A percentile compares a stretch with the other conserved stretches of the same genome.
phyloP scores from a whole-genome alignment of 1,140 invertebrate species.

The Bicyclus anynana region DNA sequence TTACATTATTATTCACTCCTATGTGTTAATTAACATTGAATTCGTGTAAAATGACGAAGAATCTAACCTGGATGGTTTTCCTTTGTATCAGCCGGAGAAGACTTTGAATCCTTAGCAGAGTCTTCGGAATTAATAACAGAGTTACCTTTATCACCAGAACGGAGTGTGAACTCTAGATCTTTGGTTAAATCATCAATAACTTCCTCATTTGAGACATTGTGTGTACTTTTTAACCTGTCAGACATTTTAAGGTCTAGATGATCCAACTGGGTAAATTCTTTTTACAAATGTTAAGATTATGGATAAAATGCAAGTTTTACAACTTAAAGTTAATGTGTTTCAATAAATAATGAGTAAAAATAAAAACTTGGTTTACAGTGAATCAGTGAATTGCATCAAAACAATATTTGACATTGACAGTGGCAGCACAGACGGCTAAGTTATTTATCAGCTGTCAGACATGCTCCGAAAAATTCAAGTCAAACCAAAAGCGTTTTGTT shows the following conservation, averaged over 20 bases:
- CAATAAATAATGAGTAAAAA: background rate
- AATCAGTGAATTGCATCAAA: too few relatives aligned
- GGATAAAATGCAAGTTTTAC: background rate
- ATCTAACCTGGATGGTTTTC: conserved; percentile 28
- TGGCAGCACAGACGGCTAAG: too few relatives aligned
- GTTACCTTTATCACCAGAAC: conserved; percentile 30
- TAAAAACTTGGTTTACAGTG: too few relatives aligned
- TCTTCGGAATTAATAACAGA: too few relatives aligned
- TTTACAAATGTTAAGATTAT: background rate
- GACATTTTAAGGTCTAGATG: conserved; percentile 43
- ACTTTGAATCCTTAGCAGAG: too few relatives aligned
- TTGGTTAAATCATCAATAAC: conserved; percentile 69
- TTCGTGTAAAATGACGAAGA: background rate
- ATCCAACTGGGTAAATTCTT: background rate
- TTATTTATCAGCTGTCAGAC: too few relatives aligned
- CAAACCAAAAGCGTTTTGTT: too few relatives aligned
- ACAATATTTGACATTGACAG: too few relatives aligned
- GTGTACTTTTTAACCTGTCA: conserved; percentile 47
- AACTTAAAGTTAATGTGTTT: background rate
- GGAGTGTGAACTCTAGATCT: conserved; percentile 52
- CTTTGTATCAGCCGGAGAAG: conserved; percentile 25
- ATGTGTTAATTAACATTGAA: background rate
- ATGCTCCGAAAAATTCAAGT: too few relatives aligned
- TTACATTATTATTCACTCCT: too few relatives aligned
- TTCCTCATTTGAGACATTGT: conserved; percentile 57